Evolutionary conservation across 2,888 invertebrate genomes (phyloP).

Genomic region (Neelides folsomi): DNA sequence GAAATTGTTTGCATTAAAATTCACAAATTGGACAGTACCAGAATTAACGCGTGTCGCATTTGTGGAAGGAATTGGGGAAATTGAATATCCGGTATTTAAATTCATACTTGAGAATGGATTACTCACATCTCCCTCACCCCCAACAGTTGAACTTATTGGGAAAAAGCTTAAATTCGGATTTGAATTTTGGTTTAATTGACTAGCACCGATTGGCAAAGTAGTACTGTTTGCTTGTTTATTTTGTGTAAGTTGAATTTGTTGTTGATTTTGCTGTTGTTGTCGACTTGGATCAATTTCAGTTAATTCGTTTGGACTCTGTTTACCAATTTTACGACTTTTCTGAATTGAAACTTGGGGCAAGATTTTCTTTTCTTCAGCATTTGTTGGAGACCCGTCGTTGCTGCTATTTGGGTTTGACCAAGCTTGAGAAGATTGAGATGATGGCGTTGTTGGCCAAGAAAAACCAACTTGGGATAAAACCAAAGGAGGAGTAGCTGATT

Average conservation of each 20-base stretch:
- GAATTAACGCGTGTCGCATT: background rate
- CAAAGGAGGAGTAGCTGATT: background rate
- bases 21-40: background rate
- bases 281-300: slow-evolving; percentile 42
- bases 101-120: slow-evolving; percentile 9
- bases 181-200: slow-evolving; percentile 14
- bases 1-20: slow-evolving; percentile 11
- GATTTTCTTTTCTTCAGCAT: slow-evolving; percentile 18
- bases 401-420: slow-evolving; percentile 2
- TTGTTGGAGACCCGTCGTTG: background rate
- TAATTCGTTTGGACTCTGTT: slow-evolving; percentile 44
- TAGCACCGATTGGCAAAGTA: slow-evolving; percentile 11
- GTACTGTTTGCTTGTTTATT: background rate
- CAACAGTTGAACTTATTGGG: slow-evolving; percentile 8
- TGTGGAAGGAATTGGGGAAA: slow-evolving; percentile 15
- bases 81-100: slow-evolving; percentile 23
- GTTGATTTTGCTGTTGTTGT: slow-evolving; percentile 28
- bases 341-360: slow-evolving; percentile 14
- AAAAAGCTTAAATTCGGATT: slow-evolving; percentile 19
- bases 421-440: slow-evolving; percentile 10
- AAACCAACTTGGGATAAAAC: background rate
- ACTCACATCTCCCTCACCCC: slow-evolving; percentile 5
- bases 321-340: slow-evolving; percentile 18
- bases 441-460: slow-evolving; percentile 7
- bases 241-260: background rate